phyloP scores from a whole-genome alignment of 2,888 invertebrate genomes.

The Carabus problematicus region DNA sequence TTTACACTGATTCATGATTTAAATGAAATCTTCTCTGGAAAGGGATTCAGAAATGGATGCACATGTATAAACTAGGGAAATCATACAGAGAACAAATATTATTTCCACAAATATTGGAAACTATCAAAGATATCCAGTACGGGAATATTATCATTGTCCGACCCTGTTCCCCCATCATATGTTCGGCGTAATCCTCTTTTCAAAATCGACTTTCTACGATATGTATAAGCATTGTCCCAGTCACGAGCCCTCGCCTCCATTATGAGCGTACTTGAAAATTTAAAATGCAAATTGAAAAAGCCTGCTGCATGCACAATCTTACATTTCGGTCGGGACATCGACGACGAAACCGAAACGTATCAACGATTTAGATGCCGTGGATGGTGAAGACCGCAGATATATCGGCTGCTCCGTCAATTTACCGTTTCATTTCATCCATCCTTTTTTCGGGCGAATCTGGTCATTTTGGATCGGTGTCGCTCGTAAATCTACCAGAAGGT shows the following conservation, averaged over 20 bases:
- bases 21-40: too few species aligned
- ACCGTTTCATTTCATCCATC: slow-evolving; percentile 5
- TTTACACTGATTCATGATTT: too few species aligned
- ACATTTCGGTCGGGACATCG: too few species aligned
- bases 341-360: too few species aligned
- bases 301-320: neutral
- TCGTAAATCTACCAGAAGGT: slow-evolving; percentile 20
- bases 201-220: slow-evolving; percentile 20
- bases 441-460: slow-evolving; percentile 18
- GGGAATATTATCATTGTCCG: neutral
- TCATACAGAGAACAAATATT: slow-evolving; percentile 3
- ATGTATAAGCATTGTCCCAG: neutral
- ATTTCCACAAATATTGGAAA: neutral
- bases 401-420: neutral
- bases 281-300: slow-evolving; percentile 29
- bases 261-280: slow-evolving; percentile 6
- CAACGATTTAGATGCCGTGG: too few species aligned
- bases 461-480: slow-evolving; percentile 6
- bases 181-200: slow-evolving; percentile 17
- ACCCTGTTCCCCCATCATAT: too few species aligned
- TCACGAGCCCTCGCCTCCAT: slow-evolving; percentile 16
- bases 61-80: neutral
- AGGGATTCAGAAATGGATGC: neutral
- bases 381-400: neutral
- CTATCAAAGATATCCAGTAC: neutral